A percentile compares a stretch with the other conserved stretches of the same genome.
Conservation (phyloP, 2,113 vertebrate species). For the Pluvialis apricaria region DNA sequence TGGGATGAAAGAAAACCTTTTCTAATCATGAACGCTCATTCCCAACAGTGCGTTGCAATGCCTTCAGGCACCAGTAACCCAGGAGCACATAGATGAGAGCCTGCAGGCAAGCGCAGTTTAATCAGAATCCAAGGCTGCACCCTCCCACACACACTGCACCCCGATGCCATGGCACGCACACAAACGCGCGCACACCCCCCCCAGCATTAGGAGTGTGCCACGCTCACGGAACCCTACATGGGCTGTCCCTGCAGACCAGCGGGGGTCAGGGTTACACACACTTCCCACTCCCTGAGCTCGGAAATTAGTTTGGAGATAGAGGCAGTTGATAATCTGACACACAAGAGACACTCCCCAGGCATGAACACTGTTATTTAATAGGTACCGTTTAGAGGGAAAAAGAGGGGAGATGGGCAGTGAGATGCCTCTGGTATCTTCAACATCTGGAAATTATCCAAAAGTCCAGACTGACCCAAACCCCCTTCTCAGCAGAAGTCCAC, state of each 20-base stretch:
- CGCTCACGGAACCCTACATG: accelerated
- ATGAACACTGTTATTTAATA: background rate
- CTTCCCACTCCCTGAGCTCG: background rate
- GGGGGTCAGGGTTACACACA: background rate
- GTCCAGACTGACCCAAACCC: background rate
- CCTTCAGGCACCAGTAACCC: background rate
- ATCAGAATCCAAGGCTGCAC: background rate
- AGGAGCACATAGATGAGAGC: background rate
- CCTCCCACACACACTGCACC: background rate
- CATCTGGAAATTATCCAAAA: background rate
- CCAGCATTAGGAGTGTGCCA: background rate
- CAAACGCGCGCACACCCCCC: too few species aligned
- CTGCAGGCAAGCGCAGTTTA: background rate
- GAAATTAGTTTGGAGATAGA: background rate
- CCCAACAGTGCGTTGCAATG: background rate
- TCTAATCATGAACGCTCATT: background rate
- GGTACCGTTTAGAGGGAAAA: background rate
- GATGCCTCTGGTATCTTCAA: background rate
- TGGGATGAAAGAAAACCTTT: background rate
- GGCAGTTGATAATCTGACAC: background rate
- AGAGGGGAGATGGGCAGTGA: background rate
- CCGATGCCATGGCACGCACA: accelerated
- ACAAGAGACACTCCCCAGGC: background rate
- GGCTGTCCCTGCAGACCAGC: background rate
- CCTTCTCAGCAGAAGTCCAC: background rate